A percentile compares a stretch with the other conserved stretches of the same genome.
Evolutionary conservation across 1,140 invertebrate species (phyloP).

Genomic region (Dreissena rostriformis): DNA sequence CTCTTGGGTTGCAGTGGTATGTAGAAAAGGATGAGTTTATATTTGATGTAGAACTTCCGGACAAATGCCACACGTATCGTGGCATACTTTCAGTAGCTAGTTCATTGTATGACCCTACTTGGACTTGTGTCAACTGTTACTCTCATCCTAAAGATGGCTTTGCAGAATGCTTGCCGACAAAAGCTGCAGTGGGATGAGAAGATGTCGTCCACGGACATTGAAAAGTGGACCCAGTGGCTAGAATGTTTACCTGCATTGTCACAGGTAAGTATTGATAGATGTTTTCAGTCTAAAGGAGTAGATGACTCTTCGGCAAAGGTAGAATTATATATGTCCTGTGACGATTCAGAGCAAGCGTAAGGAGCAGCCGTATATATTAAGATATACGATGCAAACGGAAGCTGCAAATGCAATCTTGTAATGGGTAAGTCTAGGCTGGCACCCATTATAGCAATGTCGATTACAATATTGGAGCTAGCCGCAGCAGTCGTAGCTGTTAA

Average conservation of each 20-base stretch:
- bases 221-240: conserved; percentile 49
- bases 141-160: conserved; percentile 48
- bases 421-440: conserved; percentile 55
- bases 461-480: conserved; percentile 54
- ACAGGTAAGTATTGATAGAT: conserved; percentile 36
- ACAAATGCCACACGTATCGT: conserved; percentile 34
- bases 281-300: conserved; percentile 34
- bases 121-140: conserved; percentile 60
- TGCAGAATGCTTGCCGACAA: conserved; percentile 47
- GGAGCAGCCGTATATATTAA: conserved; percentile 65
- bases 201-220: conserved; percentile 12
- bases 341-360: conserved; percentile 42
- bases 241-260: conserved; percentile 9
- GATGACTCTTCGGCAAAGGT: no score
- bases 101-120: conserved; percentile 68
- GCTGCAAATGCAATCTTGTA: conserved; percentile 51
- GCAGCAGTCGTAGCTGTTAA: conserved; percentile 54
- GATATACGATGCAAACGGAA: conserved; percentile 26
- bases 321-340: conserved; percentile 52
- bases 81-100: conserved; percentile 50
- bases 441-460: conserved; percentile 47
- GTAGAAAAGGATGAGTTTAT: conserved; percentile 40
- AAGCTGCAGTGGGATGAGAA: conserved; percentile 57
- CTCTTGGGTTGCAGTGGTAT: conserved; percentile 51
- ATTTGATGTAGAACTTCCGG: conserved; percentile 19